Percentiles rank a stretch among this genome's conserved stretches.
Conservation (phyloP, 64 coral and sea anemone species). For the Pachyseris speciosa region DNA sequence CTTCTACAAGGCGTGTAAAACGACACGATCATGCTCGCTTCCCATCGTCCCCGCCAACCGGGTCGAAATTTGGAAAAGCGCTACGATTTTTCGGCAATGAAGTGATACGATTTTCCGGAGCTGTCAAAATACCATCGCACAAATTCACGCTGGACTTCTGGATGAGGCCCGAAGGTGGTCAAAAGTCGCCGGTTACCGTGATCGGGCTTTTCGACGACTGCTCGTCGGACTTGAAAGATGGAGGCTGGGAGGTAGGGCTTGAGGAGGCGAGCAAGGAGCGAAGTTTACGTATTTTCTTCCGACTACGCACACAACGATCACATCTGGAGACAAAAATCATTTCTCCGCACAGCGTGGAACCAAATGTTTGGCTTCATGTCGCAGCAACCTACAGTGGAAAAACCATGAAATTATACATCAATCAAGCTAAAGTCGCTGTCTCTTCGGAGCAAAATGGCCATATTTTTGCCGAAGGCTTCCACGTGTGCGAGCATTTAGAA, state of each 20-base stretch:
- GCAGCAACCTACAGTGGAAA: conserved; percentile 91
- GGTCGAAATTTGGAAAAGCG: conserved; percentile 88
- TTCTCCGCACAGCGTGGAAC: conserved; percentile 76
- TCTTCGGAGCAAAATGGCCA: conserved; percentile 86
- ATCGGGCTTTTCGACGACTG: conserved; percentile 86
- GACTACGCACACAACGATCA: conserved; percentile 77
- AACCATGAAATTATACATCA: conserved; percentile 92
- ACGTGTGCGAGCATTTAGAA: conserved; percentile 80
- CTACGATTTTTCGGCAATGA: conserved; percentile 82
- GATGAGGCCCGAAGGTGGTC: conserved; percentile 96
- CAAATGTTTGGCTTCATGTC: conserved; percentile 89
- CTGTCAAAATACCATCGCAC: conserved; percentile 51
- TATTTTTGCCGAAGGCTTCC: conserved; percentile 76
- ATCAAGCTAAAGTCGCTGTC: conserved; percentile 93
- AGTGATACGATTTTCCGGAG: conserved; percentile 64
- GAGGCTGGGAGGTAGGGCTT: conserved; percentile 94
- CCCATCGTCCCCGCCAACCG: conserved; percentile 63
- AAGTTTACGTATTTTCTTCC: conserved; percentile 87
- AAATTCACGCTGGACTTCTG: conserved; percentile 96
- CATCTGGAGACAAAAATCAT: conserved; percentile 69
- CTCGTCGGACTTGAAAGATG: conserved; percentile 58
- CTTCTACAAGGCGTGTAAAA: conserved; percentile 67
- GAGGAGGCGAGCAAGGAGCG: conserved; percentile 44
- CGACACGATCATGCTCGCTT: conserved; percentile 82
- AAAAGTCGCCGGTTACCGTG: conserved; percentile 79